Percentiles rank a stretch among this genome's conserved stretches.
phyloP scores from a whole-genome alignment of 1,140 invertebrate genomes.

The Drosophila dunni region DNA sequence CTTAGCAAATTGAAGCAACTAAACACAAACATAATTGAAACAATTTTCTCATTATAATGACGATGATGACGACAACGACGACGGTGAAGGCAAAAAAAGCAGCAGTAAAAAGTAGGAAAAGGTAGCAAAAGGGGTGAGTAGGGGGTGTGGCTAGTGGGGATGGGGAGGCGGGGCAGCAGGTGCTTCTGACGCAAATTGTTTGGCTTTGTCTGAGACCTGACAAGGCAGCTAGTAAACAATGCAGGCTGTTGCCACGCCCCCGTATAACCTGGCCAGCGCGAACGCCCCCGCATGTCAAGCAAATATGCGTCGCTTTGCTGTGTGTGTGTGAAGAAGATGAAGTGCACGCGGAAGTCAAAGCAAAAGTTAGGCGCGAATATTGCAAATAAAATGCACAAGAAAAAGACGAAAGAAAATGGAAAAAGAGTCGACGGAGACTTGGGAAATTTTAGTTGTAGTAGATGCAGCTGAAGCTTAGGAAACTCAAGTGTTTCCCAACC shows the following conservation, averaged over 20 bases:
- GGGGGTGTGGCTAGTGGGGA: neutral
- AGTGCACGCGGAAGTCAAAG: slow-evolving; percentile 59
- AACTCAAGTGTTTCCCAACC: neutral
- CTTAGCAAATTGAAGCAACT: slow-evolving; percentile 83
- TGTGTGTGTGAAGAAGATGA: slow-evolving; percentile 63
- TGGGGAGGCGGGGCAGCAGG: slow-evolving; percentile 44
- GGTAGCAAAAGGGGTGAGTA: neutral
- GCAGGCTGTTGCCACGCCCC: slow-evolving; percentile 44
- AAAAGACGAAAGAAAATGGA: slow-evolving; percentile 30
- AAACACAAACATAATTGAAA: slow-evolving; percentile 83
- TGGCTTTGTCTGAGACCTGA: slow-evolving; percentile 65
- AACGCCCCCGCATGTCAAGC: slow-evolving; percentile 57
- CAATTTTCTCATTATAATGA: slow-evolving; percentile 83
- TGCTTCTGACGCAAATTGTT: slow-evolving; percentile 75
- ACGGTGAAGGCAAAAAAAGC: slow-evolving; percentile 32
- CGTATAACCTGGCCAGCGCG: neutral
- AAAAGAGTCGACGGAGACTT: slow-evolving; percentile 49
- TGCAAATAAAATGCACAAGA: slow-evolving; percentile 65
- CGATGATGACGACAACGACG: slow-evolving; percentile 42
- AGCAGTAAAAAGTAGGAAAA: slow-evolving; percentile 19
- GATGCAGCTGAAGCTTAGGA: slow-evolving; percentile 25
- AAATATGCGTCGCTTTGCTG: slow-evolving; percentile 69
- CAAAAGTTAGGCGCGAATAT: slow-evolving; percentile 68
- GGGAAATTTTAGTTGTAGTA: slow-evolving; percentile 40
- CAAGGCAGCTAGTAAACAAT: slow-evolving; percentile 75